These are phyloP conservation scores for Ctenodactylus gundi DNA, from an alignment of 2,113 vertebrate genomes.

Conservation along the genomic window DNA sequence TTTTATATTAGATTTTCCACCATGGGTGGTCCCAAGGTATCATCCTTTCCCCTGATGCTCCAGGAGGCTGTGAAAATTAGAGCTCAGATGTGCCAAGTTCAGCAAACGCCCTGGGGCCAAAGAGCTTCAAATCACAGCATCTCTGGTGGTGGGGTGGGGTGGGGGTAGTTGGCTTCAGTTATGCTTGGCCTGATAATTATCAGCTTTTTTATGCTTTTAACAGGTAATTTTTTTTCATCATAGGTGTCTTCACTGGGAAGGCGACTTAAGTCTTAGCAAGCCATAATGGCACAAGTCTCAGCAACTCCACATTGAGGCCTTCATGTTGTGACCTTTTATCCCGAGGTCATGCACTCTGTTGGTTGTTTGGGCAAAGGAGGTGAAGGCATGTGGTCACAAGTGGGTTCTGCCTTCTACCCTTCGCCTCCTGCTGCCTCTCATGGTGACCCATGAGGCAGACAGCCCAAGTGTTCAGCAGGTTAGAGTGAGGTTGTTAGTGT, in stretches of 20 bases:
- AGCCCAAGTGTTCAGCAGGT: not conserved
- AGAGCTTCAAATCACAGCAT: constrained; percentile 20
- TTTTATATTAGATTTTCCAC: not conserved
- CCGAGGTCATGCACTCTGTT: not conserved
- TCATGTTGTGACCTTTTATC: not conserved
- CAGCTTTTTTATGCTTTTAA: constrained; percentile 50
- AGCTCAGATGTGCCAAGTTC: constrained; percentile 49
- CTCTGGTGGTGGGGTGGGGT: no score
- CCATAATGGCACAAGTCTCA: not conserved
- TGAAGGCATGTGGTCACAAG: not conserved
- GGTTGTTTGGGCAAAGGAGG: not conserved
- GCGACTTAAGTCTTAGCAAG: not conserved
- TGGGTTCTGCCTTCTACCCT: not conserved
- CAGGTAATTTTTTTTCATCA: not conserved
- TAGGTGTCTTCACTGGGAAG: not conserved
- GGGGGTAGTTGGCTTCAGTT: constrained; percentile 36
- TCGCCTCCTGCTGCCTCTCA: not conserved
- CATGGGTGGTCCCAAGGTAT: constrained; percentile 58
- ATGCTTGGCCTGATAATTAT: constrained; percentile 46
- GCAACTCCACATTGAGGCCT: not conserved
- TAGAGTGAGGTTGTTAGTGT: not conserved
- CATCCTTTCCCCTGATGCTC: not conserved
- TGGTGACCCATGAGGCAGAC: not conserved
- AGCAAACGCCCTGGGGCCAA: not conserved
- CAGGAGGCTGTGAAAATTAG: not conserved